A percentile compares a stretch with the other conserved stretches of the same genome.
Evolutionary conservation across 1,140 invertebrate species (phyloP).

Genomic region (Parasteatoda tepidariorum): DNA sequence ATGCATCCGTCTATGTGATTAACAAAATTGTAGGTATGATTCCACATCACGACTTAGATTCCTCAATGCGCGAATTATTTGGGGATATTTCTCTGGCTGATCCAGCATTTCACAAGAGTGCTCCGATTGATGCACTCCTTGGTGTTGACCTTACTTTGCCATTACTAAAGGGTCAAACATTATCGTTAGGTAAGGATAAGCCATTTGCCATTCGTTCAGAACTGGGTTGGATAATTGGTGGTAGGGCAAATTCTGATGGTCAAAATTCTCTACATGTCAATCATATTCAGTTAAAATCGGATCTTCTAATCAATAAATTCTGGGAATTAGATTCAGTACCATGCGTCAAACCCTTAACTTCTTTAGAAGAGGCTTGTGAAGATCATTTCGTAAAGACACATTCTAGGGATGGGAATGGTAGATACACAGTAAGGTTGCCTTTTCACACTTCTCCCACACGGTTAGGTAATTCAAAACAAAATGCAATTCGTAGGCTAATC

Average conservation of each 20-base stretch:
- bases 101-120: constrained; percentile 9
- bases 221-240: constrained; percentile 14
- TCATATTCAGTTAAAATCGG: neutral
- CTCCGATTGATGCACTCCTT: neutral
- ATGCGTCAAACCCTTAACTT: neutral
- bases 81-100: neutral
- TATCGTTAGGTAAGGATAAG: neutral
- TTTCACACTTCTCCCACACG: neutral
- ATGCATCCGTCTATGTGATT: neutral
- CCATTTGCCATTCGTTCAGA: neutral
- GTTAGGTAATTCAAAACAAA: neutral
- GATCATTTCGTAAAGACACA: constrained; percentile 8
- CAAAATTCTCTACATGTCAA: neutral
- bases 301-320: neutral
- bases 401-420: constrained; percentile 8
- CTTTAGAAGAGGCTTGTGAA: neutral
- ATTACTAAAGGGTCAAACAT: neutral
- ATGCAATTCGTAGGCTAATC: constrained; percentile 4
- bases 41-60: neutral
- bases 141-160: neutral
- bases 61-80: neutral
- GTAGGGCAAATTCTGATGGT: neutral
- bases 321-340: constrained; percentile 1
- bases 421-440: neutral
- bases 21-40: neutral